Evolutionary conservation across 2,113 vertebrate genomes (phyloP).

Genomic region (Columba livia): DNA sequence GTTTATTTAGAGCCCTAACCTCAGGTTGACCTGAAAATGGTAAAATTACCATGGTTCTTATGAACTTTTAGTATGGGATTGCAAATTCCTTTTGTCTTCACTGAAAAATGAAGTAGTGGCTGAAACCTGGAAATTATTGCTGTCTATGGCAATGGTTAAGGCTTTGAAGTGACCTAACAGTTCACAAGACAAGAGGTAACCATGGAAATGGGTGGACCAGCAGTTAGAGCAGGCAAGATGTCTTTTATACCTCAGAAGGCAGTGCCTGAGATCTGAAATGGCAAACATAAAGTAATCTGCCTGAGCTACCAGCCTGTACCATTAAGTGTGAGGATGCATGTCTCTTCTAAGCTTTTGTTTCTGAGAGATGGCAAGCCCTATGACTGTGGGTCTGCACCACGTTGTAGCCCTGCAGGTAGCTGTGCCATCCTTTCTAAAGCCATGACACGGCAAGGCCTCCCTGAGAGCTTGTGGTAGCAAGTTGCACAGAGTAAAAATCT

Average conservation of each 20-base stretch:
- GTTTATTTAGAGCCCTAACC: not conserved
- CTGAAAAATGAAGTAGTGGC: not conserved
- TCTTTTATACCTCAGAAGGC: not conserved
- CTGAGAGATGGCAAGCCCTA: not conserved
- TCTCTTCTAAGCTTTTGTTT: not conserved
- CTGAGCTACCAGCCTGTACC: not conserved
- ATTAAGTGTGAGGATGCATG: not conserved
- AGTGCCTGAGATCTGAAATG: not conserved
- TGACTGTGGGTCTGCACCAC: not conserved
- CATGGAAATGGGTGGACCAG: not conserved
- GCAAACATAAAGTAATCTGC: not conserved
- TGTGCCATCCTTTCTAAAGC: not conserved
- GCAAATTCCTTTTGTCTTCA: not conserved
- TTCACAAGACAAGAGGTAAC: not conserved
- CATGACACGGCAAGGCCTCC: not conserved
- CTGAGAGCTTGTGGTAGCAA: not conserved
- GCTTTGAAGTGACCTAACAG: not conserved
- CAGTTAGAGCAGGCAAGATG: not conserved
- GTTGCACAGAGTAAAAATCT: not conserved
- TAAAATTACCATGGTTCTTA: not conserved
- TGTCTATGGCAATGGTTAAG: not conserved
- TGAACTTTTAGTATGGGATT: not conserved
- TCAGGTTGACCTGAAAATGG: not conserved
- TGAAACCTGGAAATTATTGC: not conserved
- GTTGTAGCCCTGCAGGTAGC: not conserved